Percentiles rank a stretch among this genome's conserved stretches.
Conservation (phyloP, 2,888 invertebrate species). For the Carterocephalus palaemon region DNA sequence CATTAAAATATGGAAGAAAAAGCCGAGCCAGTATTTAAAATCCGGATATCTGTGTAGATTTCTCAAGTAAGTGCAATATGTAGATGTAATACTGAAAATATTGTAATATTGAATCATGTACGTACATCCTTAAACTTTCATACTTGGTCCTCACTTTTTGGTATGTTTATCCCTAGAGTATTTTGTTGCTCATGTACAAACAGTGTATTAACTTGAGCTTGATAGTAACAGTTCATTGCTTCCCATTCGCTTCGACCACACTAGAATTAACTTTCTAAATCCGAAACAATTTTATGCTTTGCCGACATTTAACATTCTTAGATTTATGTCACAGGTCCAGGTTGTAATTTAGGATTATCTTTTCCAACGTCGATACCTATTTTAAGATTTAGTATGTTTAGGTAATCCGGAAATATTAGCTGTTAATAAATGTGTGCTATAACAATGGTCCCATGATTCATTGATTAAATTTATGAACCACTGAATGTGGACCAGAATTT, state of each 20-base stretch:
- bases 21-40: conserved; percentile 77
- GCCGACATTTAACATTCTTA: conserved; percentile 50
- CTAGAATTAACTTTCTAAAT: conserved; percentile 52
- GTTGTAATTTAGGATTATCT: conserved; percentile 71
- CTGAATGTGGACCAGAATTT: conserved; percentile 44
- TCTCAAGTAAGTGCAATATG: conserved; percentile 69
- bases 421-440: conserved; percentile 70
- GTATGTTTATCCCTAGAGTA: conserved; percentile 20
- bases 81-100: conserved; percentile 62
- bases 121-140: conserved; percentile 29
- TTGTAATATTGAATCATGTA: conserved; percentile 34
- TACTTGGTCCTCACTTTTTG: conserved; percentile 25
- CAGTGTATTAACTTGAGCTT: conserved; percentile 46
- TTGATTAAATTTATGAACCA: conserved; percentile 51
- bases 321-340: conserved; percentile 72
- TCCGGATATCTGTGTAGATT: conserved; percentile 71
- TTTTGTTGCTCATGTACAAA: conserved; percentile 43
- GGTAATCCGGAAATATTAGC: conserved; percentile 61
- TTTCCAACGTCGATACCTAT: conserved; percentile 68
- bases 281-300: conserved; percentile 59
- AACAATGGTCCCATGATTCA: conserved; percentile 52
- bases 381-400: conserved; percentile 66
- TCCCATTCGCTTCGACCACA: conserved; percentile 64
- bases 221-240: conserved; percentile 57
- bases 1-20: conserved; percentile 57